A percentile compares a stretch with the other conserved stretches of the same genome.
These are phyloP conservation scores for Amiota mariae DNA, from an alignment of 2,888 invertebrate species.

Conservation along the genomic window DNA sequence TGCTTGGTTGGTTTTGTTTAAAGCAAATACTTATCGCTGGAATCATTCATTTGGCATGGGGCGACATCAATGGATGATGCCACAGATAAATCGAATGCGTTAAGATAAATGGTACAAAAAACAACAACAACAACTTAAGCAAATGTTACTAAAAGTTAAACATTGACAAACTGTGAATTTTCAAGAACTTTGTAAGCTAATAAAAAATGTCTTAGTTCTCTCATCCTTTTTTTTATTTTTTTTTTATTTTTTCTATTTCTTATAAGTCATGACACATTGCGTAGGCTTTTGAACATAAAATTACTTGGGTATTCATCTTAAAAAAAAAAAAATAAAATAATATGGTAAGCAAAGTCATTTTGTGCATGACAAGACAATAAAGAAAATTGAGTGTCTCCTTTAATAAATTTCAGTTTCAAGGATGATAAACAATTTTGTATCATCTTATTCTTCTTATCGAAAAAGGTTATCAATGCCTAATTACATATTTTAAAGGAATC, in stretches of 20 bases:
- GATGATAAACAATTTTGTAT: too few species aligned
- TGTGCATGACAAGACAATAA: too few species aligned
- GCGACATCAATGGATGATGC: neutral
- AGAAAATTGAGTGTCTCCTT: too few species aligned
- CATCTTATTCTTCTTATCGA: neutral
- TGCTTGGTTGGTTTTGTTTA: too few species aligned
- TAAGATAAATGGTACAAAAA: neutral
- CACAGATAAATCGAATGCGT: slow-evolving; percentile 12
- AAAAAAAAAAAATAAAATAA: too few species aligned
- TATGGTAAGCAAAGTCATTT: too few species aligned
- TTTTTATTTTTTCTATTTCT: neutral
- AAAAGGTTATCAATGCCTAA: neutral
- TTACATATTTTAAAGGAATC: neutral
- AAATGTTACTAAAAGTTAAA: neutral
- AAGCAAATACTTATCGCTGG: neutral
- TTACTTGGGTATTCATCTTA: too few species aligned
- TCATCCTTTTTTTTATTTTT: neutral
- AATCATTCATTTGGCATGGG: too few species aligned
- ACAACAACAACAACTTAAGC: neutral
- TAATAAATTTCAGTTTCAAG: too few species aligned
- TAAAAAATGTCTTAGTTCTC: neutral
- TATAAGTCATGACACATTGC: neutral
- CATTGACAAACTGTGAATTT: slow-evolving; percentile 12
- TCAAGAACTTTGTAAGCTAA: neutral
- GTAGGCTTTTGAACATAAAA: too few species aligned